Evolutionary conservation across 2,888 invertebrate species (phyloP).

Genomic region (Hirtodrosophila alboralis): DNA sequence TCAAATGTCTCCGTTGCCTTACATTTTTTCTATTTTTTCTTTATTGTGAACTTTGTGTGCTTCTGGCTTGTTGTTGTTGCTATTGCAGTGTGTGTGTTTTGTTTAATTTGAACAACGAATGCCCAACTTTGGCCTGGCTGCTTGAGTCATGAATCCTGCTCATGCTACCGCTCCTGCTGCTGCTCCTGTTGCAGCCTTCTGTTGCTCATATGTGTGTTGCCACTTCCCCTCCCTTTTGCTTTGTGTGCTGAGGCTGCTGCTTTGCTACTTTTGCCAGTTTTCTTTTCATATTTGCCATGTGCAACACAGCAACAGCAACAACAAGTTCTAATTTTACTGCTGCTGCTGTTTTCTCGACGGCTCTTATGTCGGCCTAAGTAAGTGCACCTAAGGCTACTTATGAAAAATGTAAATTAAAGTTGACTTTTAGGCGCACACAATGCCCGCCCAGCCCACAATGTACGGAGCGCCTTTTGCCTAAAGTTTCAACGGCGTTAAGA

Average conservation of each 20-base stretch:
- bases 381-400: conserved; percentile 83
- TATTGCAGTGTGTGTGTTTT: conserved; percentile 36
- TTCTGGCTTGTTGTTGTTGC: conserved; percentile 12
- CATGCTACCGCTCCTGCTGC: conserved; percentile 3
- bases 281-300: conserved; percentile 64
- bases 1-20: neutral
- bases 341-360: conserved; percentile 44
- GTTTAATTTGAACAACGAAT: conserved; percentile 45
- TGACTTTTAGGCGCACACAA: conserved; percentile 77
- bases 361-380: conserved; percentile 79
- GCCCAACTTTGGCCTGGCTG: conserved; percentile 54
- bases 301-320: conserved; percentile 39
- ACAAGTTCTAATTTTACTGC: too few species aligned
- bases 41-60: conserved; percentile 15
- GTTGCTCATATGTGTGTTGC: conserved; percentile 12
- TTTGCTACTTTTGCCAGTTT: conserved; percentile 70
- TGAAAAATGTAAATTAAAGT: conserved; percentile 82
- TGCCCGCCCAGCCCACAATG: conserved; percentile 19
- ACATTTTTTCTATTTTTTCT: too few species aligned
- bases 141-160: conserved; percentile 50
- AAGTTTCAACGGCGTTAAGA: conserved; percentile 44
- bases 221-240: conserved; percentile 21
- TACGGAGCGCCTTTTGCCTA: conserved; percentile 9
- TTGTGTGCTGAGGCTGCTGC: conserved; percentile 43
- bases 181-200: conserved; percentile 8